Percentiles rank a stretch among this genome's conserved stretches.
phyloP scores from a whole-genome alignment of 2,113 vertebrate species.

The Hyla sarda region DNA sequence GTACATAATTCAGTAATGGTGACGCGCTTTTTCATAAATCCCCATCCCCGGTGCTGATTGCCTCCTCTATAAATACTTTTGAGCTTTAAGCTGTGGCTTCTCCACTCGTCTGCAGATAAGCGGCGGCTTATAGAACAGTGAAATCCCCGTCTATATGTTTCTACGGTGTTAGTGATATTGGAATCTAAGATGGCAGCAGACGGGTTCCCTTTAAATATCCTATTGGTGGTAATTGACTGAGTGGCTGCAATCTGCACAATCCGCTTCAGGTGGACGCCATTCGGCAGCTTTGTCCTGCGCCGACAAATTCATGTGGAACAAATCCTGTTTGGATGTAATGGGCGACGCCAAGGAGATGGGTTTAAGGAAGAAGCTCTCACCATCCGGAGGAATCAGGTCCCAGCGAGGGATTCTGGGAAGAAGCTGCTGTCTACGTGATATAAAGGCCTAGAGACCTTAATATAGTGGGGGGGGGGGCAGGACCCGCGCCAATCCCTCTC shows the following conservation, averaged over 20 bases:
- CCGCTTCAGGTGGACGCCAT: slow-evolving; percentile 59
- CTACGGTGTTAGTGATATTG: not conserved
- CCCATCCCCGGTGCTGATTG: not conserved
- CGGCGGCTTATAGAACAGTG: not conserved
- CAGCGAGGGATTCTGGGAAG: not conserved
- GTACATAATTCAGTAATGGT: too few relatives aligned
- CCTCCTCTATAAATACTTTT: not conserved
- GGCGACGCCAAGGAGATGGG: slow-evolving; percentile 64
- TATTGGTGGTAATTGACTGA: slow-evolving; percentile 62
- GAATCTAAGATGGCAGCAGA: not conserved
- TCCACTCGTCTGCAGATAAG: slow-evolving; percentile 33
- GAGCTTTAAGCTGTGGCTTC: not conserved
- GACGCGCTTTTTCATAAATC: too few relatives aligned
- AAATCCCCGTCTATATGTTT: not conserved
- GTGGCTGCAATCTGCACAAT: slow-evolving; percentile 60
- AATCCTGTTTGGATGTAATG: slow-evolving; percentile 69
- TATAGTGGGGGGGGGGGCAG: not conserved
- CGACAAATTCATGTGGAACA: slow-evolving; percentile 67
- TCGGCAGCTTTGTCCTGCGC: slow-evolving; percentile 12
- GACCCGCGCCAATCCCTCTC: too few relatives aligned
- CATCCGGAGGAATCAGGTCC: rapidly evolving
- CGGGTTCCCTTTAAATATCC: slow-evolving; percentile 13
- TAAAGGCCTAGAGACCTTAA: not conserved
- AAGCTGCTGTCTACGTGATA: not conserved
- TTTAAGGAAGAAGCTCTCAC: slow-evolving; percentile 58